Percentiles rank a stretch among this genome's conserved stretches.
Conservation (phyloP, 2,113 vertebrate genomes). For the Xerus inauris region DNA sequence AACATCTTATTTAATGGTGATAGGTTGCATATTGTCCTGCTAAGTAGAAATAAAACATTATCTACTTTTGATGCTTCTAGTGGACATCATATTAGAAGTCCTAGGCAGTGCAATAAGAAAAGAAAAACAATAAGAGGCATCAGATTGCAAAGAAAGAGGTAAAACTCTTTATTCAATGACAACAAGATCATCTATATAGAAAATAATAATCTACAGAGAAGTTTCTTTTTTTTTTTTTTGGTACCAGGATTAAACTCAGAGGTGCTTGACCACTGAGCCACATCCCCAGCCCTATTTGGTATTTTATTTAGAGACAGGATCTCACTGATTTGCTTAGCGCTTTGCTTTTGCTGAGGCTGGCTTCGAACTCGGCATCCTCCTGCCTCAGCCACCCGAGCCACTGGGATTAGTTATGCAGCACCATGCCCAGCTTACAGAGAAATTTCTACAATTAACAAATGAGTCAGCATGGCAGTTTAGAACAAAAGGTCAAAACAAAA, state of each 20-base stretch:
- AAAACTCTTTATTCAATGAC: background rate
- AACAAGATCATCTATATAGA: background rate
- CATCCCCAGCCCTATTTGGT: no score
- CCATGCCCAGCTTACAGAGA: background rate
- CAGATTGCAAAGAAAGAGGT: background rate
- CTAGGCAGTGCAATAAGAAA: background rate
- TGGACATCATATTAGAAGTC: background rate
- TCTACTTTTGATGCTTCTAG: background rate
- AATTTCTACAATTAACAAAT: background rate
- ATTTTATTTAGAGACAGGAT: no score
- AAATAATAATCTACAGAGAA: no score
- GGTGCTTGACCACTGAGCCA: no score
- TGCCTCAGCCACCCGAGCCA: no score
- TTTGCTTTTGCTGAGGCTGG: no score
- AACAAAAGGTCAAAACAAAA: background rate
- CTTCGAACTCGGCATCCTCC: no score
- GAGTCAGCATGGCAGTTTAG: background rate
- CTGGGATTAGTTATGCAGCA: no score
- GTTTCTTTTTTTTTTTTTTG: no score
- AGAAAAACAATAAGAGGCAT: background rate
- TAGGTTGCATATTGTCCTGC: background rate
- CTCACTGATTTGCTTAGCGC: no score
- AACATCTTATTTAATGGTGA: background rate
- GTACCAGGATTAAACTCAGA: no score
- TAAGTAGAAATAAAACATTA: background rate